Conservation (phyloP, 2,113 vertebrate genomes). For the Lepisosteus osseus region DNA sequence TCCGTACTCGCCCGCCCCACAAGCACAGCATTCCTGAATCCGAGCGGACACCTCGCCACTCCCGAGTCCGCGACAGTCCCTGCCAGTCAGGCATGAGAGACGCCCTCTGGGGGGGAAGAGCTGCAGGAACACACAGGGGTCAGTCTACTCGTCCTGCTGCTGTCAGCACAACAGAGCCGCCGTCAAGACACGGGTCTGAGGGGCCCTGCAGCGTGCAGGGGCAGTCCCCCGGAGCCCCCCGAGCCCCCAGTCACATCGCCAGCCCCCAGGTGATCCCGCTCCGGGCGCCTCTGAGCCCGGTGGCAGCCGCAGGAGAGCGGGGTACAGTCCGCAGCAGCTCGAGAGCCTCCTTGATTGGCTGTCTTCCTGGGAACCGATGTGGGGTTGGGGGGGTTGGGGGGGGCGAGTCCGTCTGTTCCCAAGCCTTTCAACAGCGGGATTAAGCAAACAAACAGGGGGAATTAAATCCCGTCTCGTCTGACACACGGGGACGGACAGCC, state of each 20-base stretch:
- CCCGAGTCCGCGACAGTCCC: neutral
- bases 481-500: slow-evolving; percentile 52
- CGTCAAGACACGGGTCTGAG: no score
- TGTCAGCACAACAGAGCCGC: no score
- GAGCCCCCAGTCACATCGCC: slow-evolving; percentile 51
- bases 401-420: slow-evolving; percentile 52
- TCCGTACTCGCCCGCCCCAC: no score
- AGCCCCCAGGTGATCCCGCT: slow-evolving; percentile 65
- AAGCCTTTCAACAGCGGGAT: slow-evolving; percentile 71
- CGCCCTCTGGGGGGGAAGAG: no score
- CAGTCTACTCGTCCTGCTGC: no score
- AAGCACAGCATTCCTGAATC: neutral
- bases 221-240: neutral
- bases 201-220: no score
- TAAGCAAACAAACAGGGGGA: slow-evolving; percentile 50
- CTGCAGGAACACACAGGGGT: no score
- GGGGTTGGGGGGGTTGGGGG: slow-evolving; percentile 26
- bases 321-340: slow-evolving; percentile 56
- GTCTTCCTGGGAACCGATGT: slow-evolving; percentile 62
- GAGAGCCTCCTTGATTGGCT: slow-evolving; percentile 68
- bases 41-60: neutral
- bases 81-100: no score
- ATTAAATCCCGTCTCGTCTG: slow-evolving; percentile 54
- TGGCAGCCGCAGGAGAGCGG: slow-evolving; percentile 49
- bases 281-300: slow-evolving; percentile 59